Base-by-base conservation (phyloP, 2,888 invertebrate species). In the Pyrrhia umbra region DNA sequence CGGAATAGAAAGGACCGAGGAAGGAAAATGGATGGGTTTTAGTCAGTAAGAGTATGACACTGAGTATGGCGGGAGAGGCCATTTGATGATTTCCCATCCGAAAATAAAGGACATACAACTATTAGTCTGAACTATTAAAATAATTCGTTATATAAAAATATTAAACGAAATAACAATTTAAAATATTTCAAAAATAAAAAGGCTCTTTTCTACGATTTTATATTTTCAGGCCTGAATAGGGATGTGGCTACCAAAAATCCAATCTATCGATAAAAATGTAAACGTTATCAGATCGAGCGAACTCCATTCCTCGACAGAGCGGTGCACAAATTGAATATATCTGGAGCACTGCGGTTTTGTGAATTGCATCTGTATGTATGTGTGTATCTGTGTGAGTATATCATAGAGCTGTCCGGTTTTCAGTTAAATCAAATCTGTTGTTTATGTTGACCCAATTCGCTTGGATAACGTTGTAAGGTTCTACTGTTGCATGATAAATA, bases 321-420 rank as follows among this genome's bases (percentile, higher is more conserved):
- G 56, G 40, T 50, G 45, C 43, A 61, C 65, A 60, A 74, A 78
- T 75, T 67, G 64, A 77, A 77, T 75, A 65, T 60, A 81, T 80
- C 76, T 79, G 51, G 80, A 64, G 49, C 70, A 59, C 20, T 75
- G 77, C 59, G 77, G 80, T 79, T 81, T 76, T 65, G 66, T 72
- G 45, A 68, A 68, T 52, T 45, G 43, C 40, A 64, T 60, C 13
- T 61, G 13, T 43, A 20, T 60, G n/a, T 40, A 10, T n/a, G 4
- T 56, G 13, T 50, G 16, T n/a, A n/a, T n/a, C n/a, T n/a, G n/a
- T n/a, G 18, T 43, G 25, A 40, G n/a, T 68, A 30, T 43, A 34
- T 27, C 15, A 27, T 25, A 40, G 42, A 16, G 18, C 42, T 18
- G 25, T 10, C 34, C 30, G 39, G 54, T 52, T 47, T 63, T 55